Base-by-base conservation (phyloP, 2,113 vertebrate genomes). In the Hiodon alosoides region DNA sequence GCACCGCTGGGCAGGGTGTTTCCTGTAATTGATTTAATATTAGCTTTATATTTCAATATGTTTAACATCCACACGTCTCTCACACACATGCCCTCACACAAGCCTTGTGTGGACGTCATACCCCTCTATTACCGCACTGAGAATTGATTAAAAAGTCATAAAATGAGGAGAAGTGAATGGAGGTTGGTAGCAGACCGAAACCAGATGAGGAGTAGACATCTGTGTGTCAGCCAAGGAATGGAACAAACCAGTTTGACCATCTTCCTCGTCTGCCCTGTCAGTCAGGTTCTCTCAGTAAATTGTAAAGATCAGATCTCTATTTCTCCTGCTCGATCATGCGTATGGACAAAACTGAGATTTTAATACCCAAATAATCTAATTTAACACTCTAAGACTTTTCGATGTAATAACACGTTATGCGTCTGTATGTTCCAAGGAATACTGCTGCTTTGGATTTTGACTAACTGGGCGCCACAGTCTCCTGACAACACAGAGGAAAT, bases 281-380 rank as follows among this genome's bases (percentile, higher is more conserved):
- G 46, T 75, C 65, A 50, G 65, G 73, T 75, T 75, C n/a, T 54
- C 46, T 16, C 31, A 14, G 47, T 47, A 66, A 75, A 75, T 59
- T 68, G 4, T 75, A 47, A 75, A 59, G 64, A 75, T 67, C 54
- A 53, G 46, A 58, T 67, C 46, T 54, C 7, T 52, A 31, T 10
- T n/a, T 31, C 52, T 16, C 51, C 14, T 6, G 48, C n/a, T 55
- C 61, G 54, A 46, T 67, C 52, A 51, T 57, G 13, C 11, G 14
- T 58, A 54, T 4, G 16, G 72, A 65, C 14, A n/a, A 5, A 14
- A 11, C 8, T 53, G 50, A 46, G 50, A 64, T 66, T 66, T 66
- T 66, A 48, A 66, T 66, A 66, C 46, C 31, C 2, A 10, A 13
- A 17, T 13, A 3, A 9, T 47, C 9, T 11, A 9, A 47, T 4